phyloP scores from a whole-genome alignment of 2,113 vertebrate species.

The Peromyscus leucopus region DNA sequence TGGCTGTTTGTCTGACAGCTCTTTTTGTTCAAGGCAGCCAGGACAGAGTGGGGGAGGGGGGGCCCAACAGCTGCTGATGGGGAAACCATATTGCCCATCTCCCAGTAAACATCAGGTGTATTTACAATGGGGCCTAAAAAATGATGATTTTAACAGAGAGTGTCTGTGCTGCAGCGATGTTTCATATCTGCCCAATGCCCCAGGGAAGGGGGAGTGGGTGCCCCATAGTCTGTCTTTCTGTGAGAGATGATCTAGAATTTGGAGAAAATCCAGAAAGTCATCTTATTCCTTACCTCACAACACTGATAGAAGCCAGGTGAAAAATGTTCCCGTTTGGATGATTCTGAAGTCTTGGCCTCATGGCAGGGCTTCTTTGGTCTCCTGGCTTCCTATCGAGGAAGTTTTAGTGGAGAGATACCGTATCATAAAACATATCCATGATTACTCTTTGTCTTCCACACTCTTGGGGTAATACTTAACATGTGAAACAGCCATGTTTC shows the following conservation, averaged over 20 bases:
- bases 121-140: background rate
- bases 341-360: background rate
- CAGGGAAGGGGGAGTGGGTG: background rate
- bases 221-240: no score
- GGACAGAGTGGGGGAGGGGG: background rate
- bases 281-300: background rate
- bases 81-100: background rate
- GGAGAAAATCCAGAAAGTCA: background rate
- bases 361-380: background rate
- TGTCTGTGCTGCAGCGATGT: background rate
- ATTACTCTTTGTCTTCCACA: background rate
- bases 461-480: background rate
- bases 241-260: background rate
- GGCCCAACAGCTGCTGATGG: background rate
- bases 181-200: background rate
- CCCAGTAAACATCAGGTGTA: background rate
- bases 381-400: background rate
- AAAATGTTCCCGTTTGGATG: background rate
- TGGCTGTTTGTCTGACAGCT: background rate
- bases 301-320: background rate
- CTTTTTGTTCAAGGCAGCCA: background rate
- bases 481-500: background rate
- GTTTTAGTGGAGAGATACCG: background rate
- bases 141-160: background rate
- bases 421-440: background rate